These are phyloP conservation scores for Eudyptes chrysolophus DNA, from an alignment of 2,113 vertebrate genomes.

Conservation along the genomic window DNA sequence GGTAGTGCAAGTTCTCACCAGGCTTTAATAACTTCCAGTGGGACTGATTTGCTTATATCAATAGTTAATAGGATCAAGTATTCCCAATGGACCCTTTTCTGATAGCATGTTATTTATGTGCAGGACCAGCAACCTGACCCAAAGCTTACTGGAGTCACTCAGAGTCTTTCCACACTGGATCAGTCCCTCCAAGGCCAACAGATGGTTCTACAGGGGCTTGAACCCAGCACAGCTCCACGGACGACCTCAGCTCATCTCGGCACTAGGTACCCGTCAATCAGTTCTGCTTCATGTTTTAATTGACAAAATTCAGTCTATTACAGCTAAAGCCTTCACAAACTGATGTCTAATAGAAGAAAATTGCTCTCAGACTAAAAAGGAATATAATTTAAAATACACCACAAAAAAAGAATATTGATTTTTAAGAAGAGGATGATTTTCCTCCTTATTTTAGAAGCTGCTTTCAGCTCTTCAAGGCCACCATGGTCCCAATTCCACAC, in stretches of 20 bases:
- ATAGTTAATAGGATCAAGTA: background rate
- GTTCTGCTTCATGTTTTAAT: background rate
- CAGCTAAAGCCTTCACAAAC: background rate
- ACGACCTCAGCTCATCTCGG: background rate
- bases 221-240: background rate
- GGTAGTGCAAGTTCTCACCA: background rate
- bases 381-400: background rate
- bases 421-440: background rate
- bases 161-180: background rate
- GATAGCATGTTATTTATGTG: background rate
- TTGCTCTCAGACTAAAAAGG: background rate
- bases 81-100: background rate
- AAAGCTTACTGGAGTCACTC: background rate
- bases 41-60: background rate
- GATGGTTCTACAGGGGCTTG: background rate
- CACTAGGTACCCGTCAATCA: background rate
- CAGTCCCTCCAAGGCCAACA: background rate
- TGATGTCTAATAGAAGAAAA: background rate
- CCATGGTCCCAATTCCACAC: accelerated
- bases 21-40: background rate
- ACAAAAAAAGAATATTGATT: background rate
- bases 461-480: background rate
- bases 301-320: background rate
- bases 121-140: background rate
- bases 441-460: background rate